Evolutionary conservation across 2,888 invertebrate species (phyloP), one percentile per base, ranked within the genome.

Genomic region (Himalopsyche japonica): DNA sequence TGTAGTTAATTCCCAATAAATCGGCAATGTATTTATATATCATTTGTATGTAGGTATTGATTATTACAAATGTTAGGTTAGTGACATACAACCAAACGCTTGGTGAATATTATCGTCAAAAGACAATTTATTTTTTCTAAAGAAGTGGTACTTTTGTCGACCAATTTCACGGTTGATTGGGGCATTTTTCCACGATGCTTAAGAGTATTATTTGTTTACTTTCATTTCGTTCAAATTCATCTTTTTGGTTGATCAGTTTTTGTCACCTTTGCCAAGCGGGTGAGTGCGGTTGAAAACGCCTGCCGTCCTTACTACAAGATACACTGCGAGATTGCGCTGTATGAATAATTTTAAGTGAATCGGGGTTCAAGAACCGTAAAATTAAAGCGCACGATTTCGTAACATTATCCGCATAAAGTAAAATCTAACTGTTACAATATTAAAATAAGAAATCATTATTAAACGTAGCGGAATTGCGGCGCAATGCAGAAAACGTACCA

Each of bases 341-440:
- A 82, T 64, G 84, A 82, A 82, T 84, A 84, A 81, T 84, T 84
- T 82, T 79, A 84, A 82, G 82, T 82, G 85, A 86, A 83, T 86
- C 82, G 76, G 84, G 82, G 86, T 85, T 86, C 83, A 87, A 87
- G 85, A 82, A 86, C 86, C 87, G 86, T 87, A 84, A 87, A 87
- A 87, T 87, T 87, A 85, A 84, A 87, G 84, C 81, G 82, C 87
- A 87, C 87, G 87, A 87, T 84, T 83, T 81, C 83, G 86, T 86
- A 84, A 86, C 85, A 84, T 86, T 86, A 85, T 86, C 85, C 84
- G 86, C 80, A 78, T 86, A 83, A 82, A 84, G 81, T 78, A 84
- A 84, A 84, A 84, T 57, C 81, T 84, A 84, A 84, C 84, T 84
- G 84, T 84, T 76, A 84, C 81, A 49, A 78, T 79, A 81, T 79